Base-by-base conservation (phyloP, 2,113 vertebrate genomes). In the Strigops habroptila region DNA sequence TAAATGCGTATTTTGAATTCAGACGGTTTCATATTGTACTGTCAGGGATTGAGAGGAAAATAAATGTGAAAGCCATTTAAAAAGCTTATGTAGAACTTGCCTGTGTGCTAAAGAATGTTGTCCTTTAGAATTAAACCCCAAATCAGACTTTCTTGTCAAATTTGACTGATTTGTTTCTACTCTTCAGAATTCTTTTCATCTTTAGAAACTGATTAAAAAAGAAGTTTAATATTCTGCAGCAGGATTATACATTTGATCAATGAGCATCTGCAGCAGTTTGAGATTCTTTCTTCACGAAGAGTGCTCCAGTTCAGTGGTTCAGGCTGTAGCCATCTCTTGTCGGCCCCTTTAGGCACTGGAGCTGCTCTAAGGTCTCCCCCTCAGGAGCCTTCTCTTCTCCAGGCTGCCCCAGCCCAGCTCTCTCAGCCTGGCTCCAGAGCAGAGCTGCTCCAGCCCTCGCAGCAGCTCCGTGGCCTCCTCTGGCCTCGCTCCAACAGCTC, bases 1-100 rank as follows among this genome's bases (percentile, higher is more conserved):
- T 63, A 94, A 98, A 95, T 91, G 73, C 92, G 68, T 97, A 87
- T 96, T 97, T 97, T 93, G 96, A 95, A 96, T 95, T 93, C 92
- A 93, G 95, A 84, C 82, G 68, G 41, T 93, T 95, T 95, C 85
- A 37, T 90, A 90, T 95, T 79, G 93, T 83, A 75, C 85, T 95
- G 93, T 95, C 89, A 95, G 41, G 51, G 84, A 81, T 73, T 69
- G 8, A 48, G 78, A 89, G 60, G 77, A 87, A 97, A 93, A 96
- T 95, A 92, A 95, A 94, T 93, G 84, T 94, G 95, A 96, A 97
- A 78, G 39, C 78, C 96, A 82, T 95, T 97, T 73, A 25, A 91
- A 95, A 96, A 93, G 88, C 88, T 89, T 74, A 82, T 86, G 33
- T 82, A 82, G 89, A 96, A 91, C 18, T 37, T 91, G 79, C 75